phyloP scores from a whole-genome alignment of 2,888 invertebrate genomes.

The Cephus runcator region DNA sequence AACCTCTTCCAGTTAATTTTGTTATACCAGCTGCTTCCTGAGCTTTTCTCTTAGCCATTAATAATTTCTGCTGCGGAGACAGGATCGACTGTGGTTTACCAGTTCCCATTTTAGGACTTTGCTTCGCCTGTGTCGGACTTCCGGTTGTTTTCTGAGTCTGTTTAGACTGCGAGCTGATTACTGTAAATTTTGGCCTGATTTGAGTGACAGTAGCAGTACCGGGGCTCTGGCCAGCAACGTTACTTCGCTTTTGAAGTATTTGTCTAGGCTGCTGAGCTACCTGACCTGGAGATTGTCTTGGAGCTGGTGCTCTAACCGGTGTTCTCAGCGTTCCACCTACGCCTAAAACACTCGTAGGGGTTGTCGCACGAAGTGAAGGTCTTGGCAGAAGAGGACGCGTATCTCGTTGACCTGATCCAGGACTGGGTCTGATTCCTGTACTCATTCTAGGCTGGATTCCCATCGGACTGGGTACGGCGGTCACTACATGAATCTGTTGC shows the following conservation, averaged over 20 bases:
- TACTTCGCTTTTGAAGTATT: constrained; percentile 32
- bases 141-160: constrained; percentile 46
- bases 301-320: constrained; percentile 48
- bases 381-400: constrained; percentile 54
- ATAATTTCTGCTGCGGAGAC: constrained; percentile 59
- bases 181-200: constrained; percentile 50
- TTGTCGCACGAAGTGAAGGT: constrained; percentile 47
- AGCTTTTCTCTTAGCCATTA: constrained; percentile 61
- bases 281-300: constrained; percentile 29
- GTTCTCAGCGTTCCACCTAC: constrained; percentile 46
- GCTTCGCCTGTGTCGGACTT: constrained; percentile 35
- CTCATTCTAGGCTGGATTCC: constrained; percentile 50
- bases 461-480: constrained; percentile 54
- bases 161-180: constrained; percentile 38
- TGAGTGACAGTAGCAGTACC: constrained; percentile 42
- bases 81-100: constrained; percentile 48
- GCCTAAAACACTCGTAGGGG: constrained; percentile 52
- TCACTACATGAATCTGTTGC: constrained; percentile 61
- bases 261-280: constrained; percentile 28
- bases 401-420: constrained; percentile 45
- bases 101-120: constrained; percentile 41
- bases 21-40: constrained; percentile 59
- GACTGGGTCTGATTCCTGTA: constrained; percentile 24
- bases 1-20: constrained; percentile 38
- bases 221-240: constrained; percentile 19